Evolutionary conservation across 92 coral and sea anemone genomes (phyloP).

Genomic region (Meandrina meandrites): DNA sequence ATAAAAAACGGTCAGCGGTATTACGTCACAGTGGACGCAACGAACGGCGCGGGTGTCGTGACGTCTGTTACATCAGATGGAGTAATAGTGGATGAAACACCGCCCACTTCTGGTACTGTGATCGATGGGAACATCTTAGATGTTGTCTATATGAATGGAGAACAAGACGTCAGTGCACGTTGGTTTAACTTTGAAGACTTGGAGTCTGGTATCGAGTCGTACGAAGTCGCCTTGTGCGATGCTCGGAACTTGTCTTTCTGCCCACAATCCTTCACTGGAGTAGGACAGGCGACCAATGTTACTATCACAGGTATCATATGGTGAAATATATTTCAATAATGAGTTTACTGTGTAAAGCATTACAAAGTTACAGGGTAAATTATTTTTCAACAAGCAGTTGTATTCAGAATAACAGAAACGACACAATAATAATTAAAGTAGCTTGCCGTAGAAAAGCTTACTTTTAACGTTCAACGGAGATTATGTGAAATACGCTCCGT

Average conservation of each 20-base stretch:
- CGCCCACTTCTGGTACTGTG: constrained; percentile 77
- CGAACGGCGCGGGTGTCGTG: constrained; percentile 85
- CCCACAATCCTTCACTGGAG: constrained; percentile 72
- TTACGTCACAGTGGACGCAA: constrained; percentile 78
- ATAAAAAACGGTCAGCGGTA: constrained; percentile 71
- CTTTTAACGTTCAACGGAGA: no score
- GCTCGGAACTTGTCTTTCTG: constrained; percentile 64
- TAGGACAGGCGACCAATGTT: constrained; percentile 64
- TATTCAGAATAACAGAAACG: no score
- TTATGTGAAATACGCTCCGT: no score
- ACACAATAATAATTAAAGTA: no score
- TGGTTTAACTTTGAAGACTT: constrained; percentile 82
- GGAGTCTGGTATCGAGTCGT: constrained; percentile 78
- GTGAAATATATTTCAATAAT: not conserved
- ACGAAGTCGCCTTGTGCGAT: constrained; percentile 82
- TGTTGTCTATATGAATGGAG: constrained; percentile 68
- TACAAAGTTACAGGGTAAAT: not conserved
- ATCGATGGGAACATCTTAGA: constrained; percentile 68
- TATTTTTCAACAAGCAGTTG: no score
- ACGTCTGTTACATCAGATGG: constrained; percentile 83
- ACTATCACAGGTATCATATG: constrained; percentile 58
- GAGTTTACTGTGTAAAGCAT: not conserved
- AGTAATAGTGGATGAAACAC: constrained; percentile 81
- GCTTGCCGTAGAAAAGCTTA: no score
- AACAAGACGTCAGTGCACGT: constrained; percentile 61